Percentiles rank a stretch among this genome's conserved stretches.
These are phyloP conservation scores for Onychostoma macrolepis DNA, from an alignment of 2,113 vertebrate genomes.

Conservation along the genomic window DNA sequence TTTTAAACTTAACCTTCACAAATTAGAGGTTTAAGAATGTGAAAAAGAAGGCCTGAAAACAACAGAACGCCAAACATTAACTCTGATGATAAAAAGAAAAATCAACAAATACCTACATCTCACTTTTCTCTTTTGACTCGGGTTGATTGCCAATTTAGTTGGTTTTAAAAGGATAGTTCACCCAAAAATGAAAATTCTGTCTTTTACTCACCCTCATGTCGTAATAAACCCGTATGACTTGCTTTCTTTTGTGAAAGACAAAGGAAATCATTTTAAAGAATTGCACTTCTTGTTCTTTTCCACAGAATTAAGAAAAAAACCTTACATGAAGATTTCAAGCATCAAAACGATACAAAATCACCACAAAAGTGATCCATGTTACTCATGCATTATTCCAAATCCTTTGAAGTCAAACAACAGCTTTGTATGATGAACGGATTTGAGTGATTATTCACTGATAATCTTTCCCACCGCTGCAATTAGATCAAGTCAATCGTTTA, in stretches of 20 bases:
- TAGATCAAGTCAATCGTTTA: not conserved
- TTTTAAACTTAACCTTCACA: slow-evolving; percentile 24
- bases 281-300: not conserved
- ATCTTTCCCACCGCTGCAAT: not conserved
- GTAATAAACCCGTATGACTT: not conserved
- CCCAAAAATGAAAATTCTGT: not conserved
- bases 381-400: not conserved
- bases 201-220: not conserved
- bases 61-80: slow-evolving; percentile 27
- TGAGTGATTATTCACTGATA: not conserved
- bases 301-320: not conserved
- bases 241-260: not conserved
- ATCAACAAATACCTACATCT: slow-evolving; percentile 34
- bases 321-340: not conserved
- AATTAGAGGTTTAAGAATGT: slow-evolving; percentile 33
- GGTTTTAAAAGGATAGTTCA: not conserved
- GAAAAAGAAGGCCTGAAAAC: not conserved
- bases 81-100: slow-evolving; percentile 42
- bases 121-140: slow-evolving; percentile 25
- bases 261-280: not conserved
- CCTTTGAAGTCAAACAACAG: not conserved
- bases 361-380: not conserved
- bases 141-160: not conserved
- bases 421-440: not conserved
- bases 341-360: not conserved